Evolutionary conservation across 1,140 invertebrate genomes (phyloP).

Genomic region (Euura lappo): DNA sequence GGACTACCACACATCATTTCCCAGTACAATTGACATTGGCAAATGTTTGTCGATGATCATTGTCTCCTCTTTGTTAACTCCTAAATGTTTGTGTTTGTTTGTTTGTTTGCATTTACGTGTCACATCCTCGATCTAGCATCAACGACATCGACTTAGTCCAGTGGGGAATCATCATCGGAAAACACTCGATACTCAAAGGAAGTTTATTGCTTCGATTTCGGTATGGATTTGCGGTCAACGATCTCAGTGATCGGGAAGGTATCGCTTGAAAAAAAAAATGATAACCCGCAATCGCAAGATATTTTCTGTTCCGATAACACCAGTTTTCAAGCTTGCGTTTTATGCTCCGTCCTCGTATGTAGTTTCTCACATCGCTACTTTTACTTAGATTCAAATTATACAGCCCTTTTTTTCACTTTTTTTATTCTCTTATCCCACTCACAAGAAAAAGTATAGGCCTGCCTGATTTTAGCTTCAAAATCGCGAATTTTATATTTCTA

Average conservation of each 20-base stretch:
- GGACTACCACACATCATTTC: neutral
- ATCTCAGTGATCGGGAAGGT: constrained; percentile 96
- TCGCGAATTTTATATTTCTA: too few relatives aligned
- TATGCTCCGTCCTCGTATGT: constrained; percentile 2
- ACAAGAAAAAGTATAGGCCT: too few relatives aligned
- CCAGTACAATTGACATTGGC: neutral
- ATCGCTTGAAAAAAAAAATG: constrained; percentile 33
- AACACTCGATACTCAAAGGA: too few relatives aligned
- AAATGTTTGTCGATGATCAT: neutral
- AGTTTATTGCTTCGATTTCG: constrained; percentile 86
- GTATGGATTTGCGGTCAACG: constrained; percentile 90
- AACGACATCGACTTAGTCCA: constrained; percentile 65
- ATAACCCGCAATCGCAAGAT: too few relatives aligned
- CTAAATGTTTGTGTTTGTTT: neutral
- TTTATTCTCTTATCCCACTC: too few relatives aligned
- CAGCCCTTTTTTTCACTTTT: too few relatives aligned
- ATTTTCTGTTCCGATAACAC: neutral
- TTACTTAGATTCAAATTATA: too few relatives aligned
- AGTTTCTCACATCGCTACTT: too few relatives aligned
- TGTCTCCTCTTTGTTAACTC: constrained; percentile 1
- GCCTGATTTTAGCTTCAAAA: too few relatives aligned
- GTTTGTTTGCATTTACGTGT: constrained; percentile 10
- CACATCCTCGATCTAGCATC: neutral
- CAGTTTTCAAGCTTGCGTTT: neutral
- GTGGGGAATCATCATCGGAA: too few relatives aligned